These are phyloP conservation scores for Equus przewalskii DNA, from an alignment of 2,113 vertebrate species.

Conservation along the genomic window DNA sequence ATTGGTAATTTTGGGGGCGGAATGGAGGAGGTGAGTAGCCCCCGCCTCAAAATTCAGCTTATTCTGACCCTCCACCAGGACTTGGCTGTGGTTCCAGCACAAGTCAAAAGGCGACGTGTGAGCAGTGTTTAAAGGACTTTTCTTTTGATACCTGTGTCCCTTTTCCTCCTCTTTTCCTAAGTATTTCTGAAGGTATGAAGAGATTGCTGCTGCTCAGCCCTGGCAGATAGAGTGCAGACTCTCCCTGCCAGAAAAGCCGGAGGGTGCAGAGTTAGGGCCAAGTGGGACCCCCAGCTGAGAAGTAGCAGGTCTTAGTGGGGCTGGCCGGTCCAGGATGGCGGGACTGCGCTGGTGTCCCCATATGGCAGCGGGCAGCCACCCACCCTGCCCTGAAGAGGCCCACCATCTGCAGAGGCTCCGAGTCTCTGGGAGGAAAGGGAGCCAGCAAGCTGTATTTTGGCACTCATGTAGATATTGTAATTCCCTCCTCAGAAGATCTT, in stretches of 20 bases:
- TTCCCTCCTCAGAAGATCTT: slow-evolving; percentile 35
- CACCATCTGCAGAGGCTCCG: rapidly evolving
- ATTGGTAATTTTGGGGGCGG: not conserved
- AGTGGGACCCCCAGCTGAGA: not conserved
- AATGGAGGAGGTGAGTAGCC: too few species aligned
- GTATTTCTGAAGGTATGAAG: not conserved
- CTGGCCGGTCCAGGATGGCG: not conserved
- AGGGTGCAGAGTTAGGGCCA: not conserved
- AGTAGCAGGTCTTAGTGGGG: not conserved
- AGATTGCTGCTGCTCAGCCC: not conserved
- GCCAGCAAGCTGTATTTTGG: not conserved
- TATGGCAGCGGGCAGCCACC: not conserved
- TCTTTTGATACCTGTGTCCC: not conserved
- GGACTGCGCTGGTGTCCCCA: slow-evolving; percentile 8
- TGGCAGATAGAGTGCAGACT: slow-evolving; percentile 62
- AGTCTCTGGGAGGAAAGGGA: not conserved
- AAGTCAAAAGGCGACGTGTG: not conserved
- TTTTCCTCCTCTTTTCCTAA: not conserved
- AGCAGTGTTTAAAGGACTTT: not conserved
- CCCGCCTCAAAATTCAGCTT: too few species aligned
- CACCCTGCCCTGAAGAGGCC: not conserved
- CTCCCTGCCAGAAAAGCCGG: slow-evolving; percentile 47
- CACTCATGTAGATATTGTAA: rapidly evolving
- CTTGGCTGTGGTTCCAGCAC: not conserved
- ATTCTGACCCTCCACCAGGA: not conserved